Conservation (phyloP, 2,113 vertebrate genomes). For the Mandrillus leucophaeus region DNA sequence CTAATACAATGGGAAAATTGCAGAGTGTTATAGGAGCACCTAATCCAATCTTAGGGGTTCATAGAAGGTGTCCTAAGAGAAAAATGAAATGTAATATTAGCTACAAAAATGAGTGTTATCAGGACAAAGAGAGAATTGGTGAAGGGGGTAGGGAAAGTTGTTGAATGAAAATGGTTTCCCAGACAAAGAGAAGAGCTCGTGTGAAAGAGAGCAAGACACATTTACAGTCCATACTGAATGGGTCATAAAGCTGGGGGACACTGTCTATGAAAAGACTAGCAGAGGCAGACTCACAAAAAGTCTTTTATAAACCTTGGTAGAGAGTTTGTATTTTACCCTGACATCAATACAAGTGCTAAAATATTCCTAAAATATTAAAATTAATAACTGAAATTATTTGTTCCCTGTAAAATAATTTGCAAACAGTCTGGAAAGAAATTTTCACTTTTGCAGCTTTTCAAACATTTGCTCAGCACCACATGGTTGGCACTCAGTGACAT, state of each 20-base stretch:
- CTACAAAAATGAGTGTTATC: not conserved
- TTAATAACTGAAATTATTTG: not conserved
- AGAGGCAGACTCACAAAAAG: not conserved
- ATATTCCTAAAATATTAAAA: slow-evolving; percentile 34
- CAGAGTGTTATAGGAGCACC: not conserved
- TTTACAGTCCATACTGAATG: not conserved
- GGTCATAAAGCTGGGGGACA: not conserved
- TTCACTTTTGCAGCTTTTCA: slow-evolving; percentile 44
- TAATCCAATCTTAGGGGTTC: not conserved
- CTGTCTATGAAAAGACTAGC: not conserved
- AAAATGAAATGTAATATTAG: slow-evolving; percentile 24
- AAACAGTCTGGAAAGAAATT: slow-evolving; percentile 41
- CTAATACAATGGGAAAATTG: not conserved
- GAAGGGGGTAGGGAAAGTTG: not conserved
- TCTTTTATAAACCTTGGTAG: not conserved
- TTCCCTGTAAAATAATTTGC: slow-evolving; percentile 29
- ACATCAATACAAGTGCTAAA: not conserved
- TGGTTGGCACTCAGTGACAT: not conserved
- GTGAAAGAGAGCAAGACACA: not conserved
- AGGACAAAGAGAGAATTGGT: not conserved
- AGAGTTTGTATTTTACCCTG: slow-evolving; percentile 7
- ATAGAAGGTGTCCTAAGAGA: not conserved
- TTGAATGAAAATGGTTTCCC: not conserved
- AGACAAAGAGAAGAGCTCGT: not conserved
- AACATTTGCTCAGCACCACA: slow-evolving; percentile 37